phyloP scores from a whole-genome alignment of 2,113 vertebrate species.

The Scortum barcoo region DNA sequence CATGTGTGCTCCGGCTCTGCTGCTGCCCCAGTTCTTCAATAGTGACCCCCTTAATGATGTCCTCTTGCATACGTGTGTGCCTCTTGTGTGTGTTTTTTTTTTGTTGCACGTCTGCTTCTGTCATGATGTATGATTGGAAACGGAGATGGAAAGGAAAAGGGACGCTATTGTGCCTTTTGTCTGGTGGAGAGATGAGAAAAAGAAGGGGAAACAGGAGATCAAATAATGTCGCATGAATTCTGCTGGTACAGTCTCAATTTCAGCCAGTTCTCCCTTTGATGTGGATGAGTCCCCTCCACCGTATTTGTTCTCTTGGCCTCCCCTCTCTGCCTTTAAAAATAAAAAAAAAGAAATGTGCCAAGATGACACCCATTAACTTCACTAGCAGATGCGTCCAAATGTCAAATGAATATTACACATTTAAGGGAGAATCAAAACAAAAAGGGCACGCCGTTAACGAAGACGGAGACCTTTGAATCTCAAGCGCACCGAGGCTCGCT shows the following conservation, averaged over 20 bases:
- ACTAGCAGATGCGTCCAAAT: not conserved
- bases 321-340: not conserved
- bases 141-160: slow-evolving; percentile 29
- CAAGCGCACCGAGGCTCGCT: not conserved
- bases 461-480: not conserved
- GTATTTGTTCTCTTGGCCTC: not conserved
- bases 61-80: not conserved
- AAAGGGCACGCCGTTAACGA: slow-evolving; percentile 5
- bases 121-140: not conserved
- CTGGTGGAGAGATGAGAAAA: not conserved
- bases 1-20: not conserved
- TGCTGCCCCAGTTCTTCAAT: not conserved
- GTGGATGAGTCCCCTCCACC: not conserved
- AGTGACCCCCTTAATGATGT: slow-evolving; percentile 50
- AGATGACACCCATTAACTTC: not conserved
- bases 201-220: slow-evolving; percentile 14
- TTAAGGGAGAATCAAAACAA: not conserved
- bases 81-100: slow-evolving; percentile 15
- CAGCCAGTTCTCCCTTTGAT: slow-evolving; percentile 45
- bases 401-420: slow-evolving; percentile 13
- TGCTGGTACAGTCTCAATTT: slow-evolving; percentile 3
- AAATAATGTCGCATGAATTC: slow-evolving; percentile 19
- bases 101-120: not conserved
- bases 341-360: not conserved
- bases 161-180: not conserved